Evolutionary conservation across 2,113 vertebrate species (phyloP).

Genomic region (Sclerurus mexicanus): DNA sequence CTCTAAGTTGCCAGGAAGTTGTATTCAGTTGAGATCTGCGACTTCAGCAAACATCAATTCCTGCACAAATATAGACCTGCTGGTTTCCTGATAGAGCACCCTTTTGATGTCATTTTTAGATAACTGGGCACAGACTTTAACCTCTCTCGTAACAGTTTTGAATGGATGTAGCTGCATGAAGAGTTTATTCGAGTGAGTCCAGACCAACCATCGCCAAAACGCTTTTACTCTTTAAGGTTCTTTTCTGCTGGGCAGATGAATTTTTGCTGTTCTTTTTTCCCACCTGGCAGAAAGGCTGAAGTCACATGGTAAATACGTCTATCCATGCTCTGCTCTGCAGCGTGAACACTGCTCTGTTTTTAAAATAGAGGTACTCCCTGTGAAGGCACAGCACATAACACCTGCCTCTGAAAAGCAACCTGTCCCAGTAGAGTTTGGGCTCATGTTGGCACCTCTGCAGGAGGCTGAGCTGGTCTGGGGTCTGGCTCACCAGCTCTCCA

Average conservation of each 20-base stretch:
- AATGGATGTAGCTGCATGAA: not conserved
- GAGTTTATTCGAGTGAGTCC: not conserved
- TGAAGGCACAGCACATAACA: not conserved
- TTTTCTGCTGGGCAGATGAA: not conserved
- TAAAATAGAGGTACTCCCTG: not conserved
- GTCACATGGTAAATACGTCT: not conserved
- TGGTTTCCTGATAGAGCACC: conserved; percentile 14
- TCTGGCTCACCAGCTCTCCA: not conserved
- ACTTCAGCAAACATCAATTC: conserved; percentile 46
- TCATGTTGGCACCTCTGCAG: not conserved
- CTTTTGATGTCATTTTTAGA: conserved; percentile 48
- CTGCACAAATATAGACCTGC: conserved; percentile 55
- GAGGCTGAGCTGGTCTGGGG: not conserved
- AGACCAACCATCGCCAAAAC: not conserved
- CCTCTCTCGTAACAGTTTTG: not conserved
- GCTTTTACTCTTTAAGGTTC: not conserved
- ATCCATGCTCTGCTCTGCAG: not conserved
- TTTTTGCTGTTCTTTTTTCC: not conserved
- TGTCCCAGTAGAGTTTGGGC: not conserved
- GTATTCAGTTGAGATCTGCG: not conserved
- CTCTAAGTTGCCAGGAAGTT: conserved; percentile 61
- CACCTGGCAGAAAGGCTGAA: not conserved
- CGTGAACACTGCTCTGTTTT: not conserved
- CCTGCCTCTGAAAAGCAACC: not conserved
- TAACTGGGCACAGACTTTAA: not conserved